Evolutionary conservation across 2,888 invertebrate genomes (phyloP).

Genomic region (Lycocerus yunnanus): DNA sequence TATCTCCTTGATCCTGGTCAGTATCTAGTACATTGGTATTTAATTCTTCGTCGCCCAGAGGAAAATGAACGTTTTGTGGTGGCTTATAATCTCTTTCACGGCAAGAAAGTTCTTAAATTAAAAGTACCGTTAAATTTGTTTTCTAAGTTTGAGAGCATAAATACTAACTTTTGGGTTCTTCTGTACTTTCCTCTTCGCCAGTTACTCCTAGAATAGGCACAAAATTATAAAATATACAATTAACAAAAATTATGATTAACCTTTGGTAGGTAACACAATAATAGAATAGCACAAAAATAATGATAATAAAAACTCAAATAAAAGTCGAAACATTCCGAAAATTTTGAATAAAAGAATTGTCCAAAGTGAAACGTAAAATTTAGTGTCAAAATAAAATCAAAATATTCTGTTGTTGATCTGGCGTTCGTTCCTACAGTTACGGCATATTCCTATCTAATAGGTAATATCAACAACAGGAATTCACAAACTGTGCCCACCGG

Average conservation of each 20-base stretch:
- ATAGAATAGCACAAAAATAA: conserved; percentile 5
- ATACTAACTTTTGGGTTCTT: background rate
- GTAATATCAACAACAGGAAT: too few relatives aligned
- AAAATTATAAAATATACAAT: background rate
- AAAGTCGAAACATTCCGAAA: conserved; percentile 12
- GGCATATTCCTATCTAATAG: too few relatives aligned
- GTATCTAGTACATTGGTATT: conserved; percentile 27
- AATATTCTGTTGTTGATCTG: background rate
- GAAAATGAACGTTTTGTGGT: conserved; percentile 32
- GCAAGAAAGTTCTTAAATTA: background rate
- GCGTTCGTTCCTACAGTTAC: background rate
- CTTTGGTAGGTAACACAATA: background rate
- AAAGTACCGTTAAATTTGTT: background rate
- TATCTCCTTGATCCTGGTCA: background rate
- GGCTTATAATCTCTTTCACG: conserved; percentile 24
- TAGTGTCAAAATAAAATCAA: conserved; percentile 3
- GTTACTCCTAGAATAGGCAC: background rate
- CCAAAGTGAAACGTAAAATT: background rate
- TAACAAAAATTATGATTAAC: background rate
- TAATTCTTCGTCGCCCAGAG: conserved; percentile 36
- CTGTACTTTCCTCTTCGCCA: background rate
- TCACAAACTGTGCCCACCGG: too few relatives aligned
- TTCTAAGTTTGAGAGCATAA: background rate
- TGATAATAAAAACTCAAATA: conserved; percentile 5
- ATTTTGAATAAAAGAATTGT: conserved; percentile 4